Evolutionary conservation across 2,797 vertebrate genomes (phyloP).

Genomic region (Anabacerthia variegaticeps): DNA sequence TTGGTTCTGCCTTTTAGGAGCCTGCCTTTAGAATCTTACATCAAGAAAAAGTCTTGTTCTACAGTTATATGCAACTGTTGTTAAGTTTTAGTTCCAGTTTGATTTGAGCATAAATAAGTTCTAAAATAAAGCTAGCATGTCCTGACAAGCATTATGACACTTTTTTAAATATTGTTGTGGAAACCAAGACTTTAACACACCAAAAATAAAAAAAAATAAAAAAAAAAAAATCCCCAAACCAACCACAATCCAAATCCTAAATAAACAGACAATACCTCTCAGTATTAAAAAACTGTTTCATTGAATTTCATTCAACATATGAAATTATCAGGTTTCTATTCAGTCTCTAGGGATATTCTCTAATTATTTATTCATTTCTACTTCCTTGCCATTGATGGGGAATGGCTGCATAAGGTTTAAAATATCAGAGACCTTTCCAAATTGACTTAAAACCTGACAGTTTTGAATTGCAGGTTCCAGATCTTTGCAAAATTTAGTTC

Average conservation of each 20-base stretch:
- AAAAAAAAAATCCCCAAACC: background rate
- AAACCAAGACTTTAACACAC: background rate
- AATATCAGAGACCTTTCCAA: background rate
- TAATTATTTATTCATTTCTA: background rate
- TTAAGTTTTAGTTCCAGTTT: background rate
- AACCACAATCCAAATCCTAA: background rate
- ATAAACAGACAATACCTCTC: background rate
- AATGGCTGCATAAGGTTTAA: background rate
- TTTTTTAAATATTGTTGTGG: background rate
- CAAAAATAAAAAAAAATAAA: background rate
- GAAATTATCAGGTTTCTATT: background rate
- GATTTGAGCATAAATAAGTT: background rate
- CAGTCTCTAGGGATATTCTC: background rate
- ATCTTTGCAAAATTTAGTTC: background rate
- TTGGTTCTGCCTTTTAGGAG: background rate
- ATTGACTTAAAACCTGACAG: background rate
- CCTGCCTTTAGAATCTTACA: background rate
- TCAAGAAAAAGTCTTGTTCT: background rate
- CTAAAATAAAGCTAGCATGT: background rate
- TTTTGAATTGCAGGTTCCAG: background rate
- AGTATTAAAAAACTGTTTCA: background rate
- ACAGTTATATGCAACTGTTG: background rate
- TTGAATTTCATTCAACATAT: background rate
- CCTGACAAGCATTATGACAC: background rate
- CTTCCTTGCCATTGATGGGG: background rate